Evolutionary conservation across 2,888 invertebrate species (phyloP).

Genomic region (Steromphala cineraria): DNA sequence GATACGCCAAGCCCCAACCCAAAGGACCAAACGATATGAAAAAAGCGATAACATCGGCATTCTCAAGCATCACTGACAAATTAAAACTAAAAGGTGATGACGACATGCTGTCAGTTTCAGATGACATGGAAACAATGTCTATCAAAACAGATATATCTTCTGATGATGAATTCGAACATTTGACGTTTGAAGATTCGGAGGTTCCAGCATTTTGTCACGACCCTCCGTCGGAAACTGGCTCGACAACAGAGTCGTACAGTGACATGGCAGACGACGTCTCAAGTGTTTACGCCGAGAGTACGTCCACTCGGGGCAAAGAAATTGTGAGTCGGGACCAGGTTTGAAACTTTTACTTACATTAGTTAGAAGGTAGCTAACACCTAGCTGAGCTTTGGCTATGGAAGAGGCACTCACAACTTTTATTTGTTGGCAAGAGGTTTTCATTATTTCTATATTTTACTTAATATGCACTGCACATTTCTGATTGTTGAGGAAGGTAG

Average conservation of each 20-base stretch:
- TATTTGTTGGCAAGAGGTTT: background rate
- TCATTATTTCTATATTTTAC: background rate
- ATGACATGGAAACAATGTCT: conserved; percentile 85
- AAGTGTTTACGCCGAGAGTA: conserved; percentile 63
- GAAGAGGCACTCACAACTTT: background rate
- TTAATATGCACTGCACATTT: background rate
- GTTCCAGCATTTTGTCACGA: conserved; percentile 79
- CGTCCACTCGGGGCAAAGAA: conserved; percentile 60
- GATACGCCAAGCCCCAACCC: background rate
- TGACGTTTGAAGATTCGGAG: conserved; percentile 76
- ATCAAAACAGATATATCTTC: conserved; percentile 89
- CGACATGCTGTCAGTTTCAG: conserved; percentile 69
- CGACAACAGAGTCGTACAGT: conserved; percentile 51
- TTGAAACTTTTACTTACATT: too few relatives aligned
- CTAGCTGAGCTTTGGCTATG: too few relatives aligned
- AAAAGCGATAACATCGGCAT: conserved; percentile 89
- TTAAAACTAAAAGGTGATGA: conserved; percentile 65
- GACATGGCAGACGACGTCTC: conserved; percentile 53
- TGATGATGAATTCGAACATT: conserved; percentile 89
- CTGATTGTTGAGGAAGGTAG: background rate
- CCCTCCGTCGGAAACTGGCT: conserved; percentile 70
- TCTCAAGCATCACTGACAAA: conserved; percentile 84
- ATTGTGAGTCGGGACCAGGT: conserved; percentile 40
- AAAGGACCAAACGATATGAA: conserved; percentile 79
- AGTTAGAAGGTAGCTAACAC: too few relatives aligned